Evolutionary conservation across 1,140 invertebrate species (phyloP), one percentile per base, ranked within the genome.

Genomic region (Cylas formicarius): DNA sequence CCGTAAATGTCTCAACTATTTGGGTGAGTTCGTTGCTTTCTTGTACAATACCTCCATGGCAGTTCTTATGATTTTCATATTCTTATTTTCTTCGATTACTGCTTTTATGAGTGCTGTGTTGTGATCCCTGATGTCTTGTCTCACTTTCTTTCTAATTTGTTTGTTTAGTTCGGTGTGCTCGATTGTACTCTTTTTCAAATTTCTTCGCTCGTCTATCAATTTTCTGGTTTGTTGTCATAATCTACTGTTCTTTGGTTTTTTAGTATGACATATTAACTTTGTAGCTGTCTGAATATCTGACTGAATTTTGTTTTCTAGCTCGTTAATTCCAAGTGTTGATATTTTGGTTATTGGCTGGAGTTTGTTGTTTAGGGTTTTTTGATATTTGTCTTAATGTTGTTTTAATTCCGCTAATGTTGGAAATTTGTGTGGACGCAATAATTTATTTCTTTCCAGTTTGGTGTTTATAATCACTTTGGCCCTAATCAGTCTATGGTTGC

Each of bases 371-470:
- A 8, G 16, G 19, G 1, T 6, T 17, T 3, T 11, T 10, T 26
- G 13, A 31, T n/a, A 42, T 35, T 26, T 21, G 10, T 19, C 40
- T 34, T 22, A 16, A 41, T 41, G 24, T 41, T 9, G 11, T 41
- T 24, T 24, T 41, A 9, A 13, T 22, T 42, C 26, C 4, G n/a
- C 47, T 18, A 5, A 58, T 50, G 40, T 48, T 52, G 21, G n/a
- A n/a, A n/a, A n/a, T n/a, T n/a, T n/a, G n/a, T n/a, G n/a, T n/a
- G n/a, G n/a, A n/a, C n/a, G 24, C 17, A 31, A 1, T n/a, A 2
- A 16, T 31, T 31, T 31, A n/a, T 31, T 31, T 31, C 1, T 31
- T n/a, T 31, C 29, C 17, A 31, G 17, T n/a, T 6, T 31, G 5
- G 5, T n/a, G 17, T 7, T 31, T 5, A 31, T 31, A 7, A 31